phyloP scores from a whole-genome alignment of 2,888 invertebrate genomes.

The Meganola albula region DNA sequence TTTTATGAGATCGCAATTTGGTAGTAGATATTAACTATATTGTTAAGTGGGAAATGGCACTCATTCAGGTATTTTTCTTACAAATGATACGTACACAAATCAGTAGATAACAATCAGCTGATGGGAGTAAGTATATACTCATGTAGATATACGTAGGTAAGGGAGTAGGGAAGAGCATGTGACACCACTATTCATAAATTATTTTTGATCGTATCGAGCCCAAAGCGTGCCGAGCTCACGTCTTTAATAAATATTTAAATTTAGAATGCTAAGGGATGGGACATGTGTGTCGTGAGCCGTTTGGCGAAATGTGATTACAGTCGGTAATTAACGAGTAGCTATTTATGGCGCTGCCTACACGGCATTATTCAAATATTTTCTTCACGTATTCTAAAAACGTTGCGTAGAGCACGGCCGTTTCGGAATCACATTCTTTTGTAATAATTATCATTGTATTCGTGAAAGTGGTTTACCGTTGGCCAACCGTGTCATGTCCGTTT shows the following conservation, averaged over 20 bases:
- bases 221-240: constrained; percentile 66
- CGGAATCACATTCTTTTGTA: constrained; percentile 57
- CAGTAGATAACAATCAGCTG: too few relatives aligned
- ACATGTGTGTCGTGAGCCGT: constrained; percentile 75
- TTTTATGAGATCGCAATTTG: constrained; percentile 17
- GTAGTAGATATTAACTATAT: too few relatives aligned
- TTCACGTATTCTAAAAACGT: constrained; percentile 47
- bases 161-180: constrained; percentile 20
- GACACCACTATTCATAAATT: constrained; percentile 60
- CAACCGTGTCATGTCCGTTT: constrained; percentile 69
- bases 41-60: too few relatives aligned
- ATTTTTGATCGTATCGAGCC: constrained; percentile 64
- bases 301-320: constrained; percentile 78
- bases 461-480: constrained; percentile 75
- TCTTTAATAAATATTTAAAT: constrained; percentile 71
- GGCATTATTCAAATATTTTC: constrained; percentile 40
- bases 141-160: too few relatives aligned
- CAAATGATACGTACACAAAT: too few relatives aligned
- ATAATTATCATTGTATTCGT: constrained; percentile 64
- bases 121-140: too few relatives aligned
- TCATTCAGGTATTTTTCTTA: too few relatives aligned
- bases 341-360: constrained; percentile 50
- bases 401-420: constrained; percentile 33
- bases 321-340: constrained; percentile 72
- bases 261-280: constrained; percentile 77